Conservation (phyloP, 2,797 vertebrate species). For the Thalassophryne amazonica region DNA sequence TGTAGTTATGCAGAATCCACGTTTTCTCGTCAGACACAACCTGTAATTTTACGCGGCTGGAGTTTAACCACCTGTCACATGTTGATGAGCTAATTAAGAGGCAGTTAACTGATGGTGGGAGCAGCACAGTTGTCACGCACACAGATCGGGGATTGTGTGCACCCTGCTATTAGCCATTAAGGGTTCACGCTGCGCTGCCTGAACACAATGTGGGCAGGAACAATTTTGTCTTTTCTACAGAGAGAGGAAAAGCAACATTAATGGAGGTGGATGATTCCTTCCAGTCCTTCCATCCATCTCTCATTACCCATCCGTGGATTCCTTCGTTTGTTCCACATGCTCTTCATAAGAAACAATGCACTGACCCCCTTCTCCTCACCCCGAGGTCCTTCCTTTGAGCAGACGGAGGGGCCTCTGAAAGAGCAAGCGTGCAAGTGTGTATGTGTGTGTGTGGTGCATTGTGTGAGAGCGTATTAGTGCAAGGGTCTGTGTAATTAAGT, state of each 20-base stretch:
- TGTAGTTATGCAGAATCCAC: no score
- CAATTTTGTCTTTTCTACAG: slow-evolving; percentile 31
- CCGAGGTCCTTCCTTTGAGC: slow-evolving; percentile 62
- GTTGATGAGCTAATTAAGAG: slow-evolving; percentile 61
- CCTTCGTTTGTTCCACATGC: slow-evolving; percentile 62
- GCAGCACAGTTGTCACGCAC: slow-evolving; percentile 21
- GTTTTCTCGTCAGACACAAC: neutral
- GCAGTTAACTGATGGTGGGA: slow-evolving; percentile 44
- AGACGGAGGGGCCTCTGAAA: slow-evolving; percentile 49
- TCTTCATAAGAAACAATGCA: slow-evolving; percentile 68
- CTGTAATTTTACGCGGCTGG: slow-evolving; percentile 18
- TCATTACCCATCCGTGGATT: slow-evolving; percentile 57
- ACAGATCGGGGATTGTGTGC: slow-evolving; percentile 21
- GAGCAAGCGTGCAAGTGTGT: slow-evolving; percentile 50
- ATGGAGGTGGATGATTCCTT: slow-evolving; percentile 57
- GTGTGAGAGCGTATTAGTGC: slow-evolving; percentile 47
- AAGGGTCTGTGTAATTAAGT: slow-evolving; percentile 63
- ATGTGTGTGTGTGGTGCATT: slow-evolving; percentile 49
- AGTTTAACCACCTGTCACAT: slow-evolving; percentile 42
- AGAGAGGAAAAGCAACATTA: slow-evolving; percentile 37
- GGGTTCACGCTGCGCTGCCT: slow-evolving; percentile 56
- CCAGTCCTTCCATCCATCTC: slow-evolving; percentile 31
- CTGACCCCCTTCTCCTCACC: slow-evolving; percentile 65
- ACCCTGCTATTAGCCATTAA: slow-evolving; percentile 47
- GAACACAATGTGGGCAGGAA: slow-evolving; percentile 48